These are phyloP conservation scores for Sphaerophoria taeniata DNA, from an alignment of 2,888 invertebrate species.

Conservation along the genomic window DNA sequence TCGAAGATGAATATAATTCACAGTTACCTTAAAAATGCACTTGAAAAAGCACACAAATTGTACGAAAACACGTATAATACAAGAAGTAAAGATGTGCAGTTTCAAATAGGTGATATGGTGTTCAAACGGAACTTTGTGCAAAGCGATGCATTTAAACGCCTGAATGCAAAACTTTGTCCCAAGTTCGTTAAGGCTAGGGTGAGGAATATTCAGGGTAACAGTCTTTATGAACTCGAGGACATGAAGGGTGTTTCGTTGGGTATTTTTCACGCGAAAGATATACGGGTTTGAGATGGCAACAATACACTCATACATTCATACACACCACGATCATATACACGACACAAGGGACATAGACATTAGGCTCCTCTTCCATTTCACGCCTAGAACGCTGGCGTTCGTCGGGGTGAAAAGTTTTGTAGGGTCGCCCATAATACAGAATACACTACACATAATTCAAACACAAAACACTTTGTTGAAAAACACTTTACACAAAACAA, in stretches of 20 bases:
- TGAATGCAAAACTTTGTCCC: constrained; percentile 14
- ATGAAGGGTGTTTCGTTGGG: neutral
- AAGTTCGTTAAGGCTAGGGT: constrained; percentile 8
- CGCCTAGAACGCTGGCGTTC: neutral
- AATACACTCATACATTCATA: too few species aligned
- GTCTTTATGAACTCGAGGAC: neutral
- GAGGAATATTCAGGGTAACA: neutral
- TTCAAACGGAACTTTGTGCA: constrained; percentile 8
- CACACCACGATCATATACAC: too few species aligned
- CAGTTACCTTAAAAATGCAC: neutral
- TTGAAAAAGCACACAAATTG: neutral
- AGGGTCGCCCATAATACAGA: too few species aligned
- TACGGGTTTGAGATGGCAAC: neutral
- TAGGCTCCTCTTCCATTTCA: neutral
- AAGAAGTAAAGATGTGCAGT: neutral
- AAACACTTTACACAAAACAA: too few species aligned
- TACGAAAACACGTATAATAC: neutral
- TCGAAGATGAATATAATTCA: constrained; percentile 11
- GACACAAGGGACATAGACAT: too few species aligned
- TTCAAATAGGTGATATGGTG: neutral
- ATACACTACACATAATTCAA: too few species aligned
- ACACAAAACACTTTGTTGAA: too few species aligned
- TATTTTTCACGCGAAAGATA: neutral
- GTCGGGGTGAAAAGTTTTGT: neutral
- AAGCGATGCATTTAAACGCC: neutral